phyloP scores from a whole-genome alignment of 2,888 invertebrate species.

The Parnassius orleans region DNA sequence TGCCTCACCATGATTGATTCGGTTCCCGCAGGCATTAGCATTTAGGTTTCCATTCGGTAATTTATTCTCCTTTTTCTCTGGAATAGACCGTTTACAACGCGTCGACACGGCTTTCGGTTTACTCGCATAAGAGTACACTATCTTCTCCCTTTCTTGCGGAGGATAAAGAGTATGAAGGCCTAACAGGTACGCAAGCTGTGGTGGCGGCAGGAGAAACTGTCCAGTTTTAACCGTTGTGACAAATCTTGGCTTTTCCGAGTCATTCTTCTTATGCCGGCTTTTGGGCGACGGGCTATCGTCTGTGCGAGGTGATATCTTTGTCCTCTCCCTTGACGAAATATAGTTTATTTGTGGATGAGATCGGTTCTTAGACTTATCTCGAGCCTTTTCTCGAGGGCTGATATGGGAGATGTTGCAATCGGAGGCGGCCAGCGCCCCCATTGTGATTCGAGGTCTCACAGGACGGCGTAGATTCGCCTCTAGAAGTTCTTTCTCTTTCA shows the following conservation, averaged over 20 bases:
- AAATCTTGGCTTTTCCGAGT: slow-evolving; percentile 81
- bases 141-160: slow-evolving; percentile 48
- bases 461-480: slow-evolving; percentile 59
- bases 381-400: slow-evolving; percentile 26
- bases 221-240: slow-evolving; percentile 91
- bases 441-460: slow-evolving; percentile 49
- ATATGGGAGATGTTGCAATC: slow-evolving; percentile 84
- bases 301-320: slow-evolving; percentile 42
- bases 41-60: slow-evolving; percentile 32
- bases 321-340: slow-evolving; percentile 39
- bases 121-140: slow-evolving; percentile 85
- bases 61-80: slow-evolving; percentile 36
- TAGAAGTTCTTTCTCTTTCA: slow-evolving; percentile 82
- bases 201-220: slow-evolving; percentile 88
- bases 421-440: slow-evolving; percentile 50
- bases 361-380: slow-evolving; percentile 41
- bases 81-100: slow-evolving; percentile 41
- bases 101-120: slow-evolving; percentile 78
- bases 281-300: slow-evolving; percentile 46
- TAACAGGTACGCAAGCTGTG: slow-evolving; percentile 84
- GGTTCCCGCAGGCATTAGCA: slow-evolving; percentile 24
- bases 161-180: slow-evolving; percentile 76
- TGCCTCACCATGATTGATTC: slow-evolving; percentile 30
- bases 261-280: slow-evolving; percentile 29
- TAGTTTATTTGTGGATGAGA: slow-evolving; percentile 58